Conservation (phyloP, 2,113 vertebrate species). For the Oreotrochilus melanogaster region DNA sequence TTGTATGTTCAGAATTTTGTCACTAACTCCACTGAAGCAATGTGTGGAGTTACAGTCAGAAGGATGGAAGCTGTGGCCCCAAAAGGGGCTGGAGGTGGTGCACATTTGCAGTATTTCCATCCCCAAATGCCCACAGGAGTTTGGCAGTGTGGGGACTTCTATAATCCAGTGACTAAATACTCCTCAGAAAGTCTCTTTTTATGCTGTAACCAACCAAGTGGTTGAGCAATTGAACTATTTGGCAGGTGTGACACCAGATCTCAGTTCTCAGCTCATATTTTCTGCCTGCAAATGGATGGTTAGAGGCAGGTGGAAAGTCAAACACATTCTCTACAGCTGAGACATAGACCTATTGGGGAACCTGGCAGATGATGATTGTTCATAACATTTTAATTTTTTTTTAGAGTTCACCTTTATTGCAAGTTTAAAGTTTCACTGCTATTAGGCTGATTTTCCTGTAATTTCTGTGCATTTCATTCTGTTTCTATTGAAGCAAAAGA, state of each 20-base stretch:
- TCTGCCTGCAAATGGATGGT: neutral
- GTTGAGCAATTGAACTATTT: neutral
- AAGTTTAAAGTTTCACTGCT: neutral
- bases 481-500: neutral
- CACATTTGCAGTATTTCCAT: neutral
- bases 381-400: neutral
- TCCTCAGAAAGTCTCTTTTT: neutral
- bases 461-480: neutral
- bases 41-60: neutral
- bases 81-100: neutral
- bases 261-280: neutral
- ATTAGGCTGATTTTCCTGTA: neutral
- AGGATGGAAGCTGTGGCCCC: neutral
- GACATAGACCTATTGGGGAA: neutral
- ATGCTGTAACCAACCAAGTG: neutral
- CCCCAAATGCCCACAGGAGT: neutral
- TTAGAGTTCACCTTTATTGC: fast-evolving
- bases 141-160: neutral
- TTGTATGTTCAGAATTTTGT: neutral
- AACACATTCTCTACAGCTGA: neutral
- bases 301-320: neutral
- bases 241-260: neutral
- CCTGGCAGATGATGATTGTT: neutral
- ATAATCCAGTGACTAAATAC: neutral
- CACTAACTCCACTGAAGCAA: neutral